Evolutionary conservation across 2,888 invertebrate species (phyloP).

Genomic region (Drosophila rellima): DNA sequence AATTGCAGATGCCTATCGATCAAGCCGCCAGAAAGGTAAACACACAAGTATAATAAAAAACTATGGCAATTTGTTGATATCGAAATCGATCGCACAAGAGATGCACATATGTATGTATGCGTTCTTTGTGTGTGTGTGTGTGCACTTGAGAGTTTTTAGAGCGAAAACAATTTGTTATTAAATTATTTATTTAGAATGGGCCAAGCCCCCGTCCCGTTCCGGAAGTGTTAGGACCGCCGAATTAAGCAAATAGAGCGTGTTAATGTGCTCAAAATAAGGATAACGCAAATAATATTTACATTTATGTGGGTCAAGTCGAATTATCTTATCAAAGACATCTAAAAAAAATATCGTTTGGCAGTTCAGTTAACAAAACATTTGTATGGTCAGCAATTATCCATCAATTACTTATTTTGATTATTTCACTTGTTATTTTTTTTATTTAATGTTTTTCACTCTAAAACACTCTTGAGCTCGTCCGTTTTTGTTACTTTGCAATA

Average conservation of each 20-base stretch:
- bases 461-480: conserved; percentile 78
- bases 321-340: conserved; percentile 15
- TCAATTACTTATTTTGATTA: neutral
- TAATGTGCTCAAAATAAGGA: conserved; percentile 25
- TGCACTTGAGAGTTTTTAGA: conserved; percentile 85
- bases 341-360: neutral
- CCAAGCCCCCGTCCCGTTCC: conserved; percentile 35
- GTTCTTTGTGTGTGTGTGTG: conserved; percentile 17
- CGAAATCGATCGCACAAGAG: conserved; percentile 63
- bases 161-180: conserved; percentile 72
- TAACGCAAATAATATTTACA: conserved; percentile 5
- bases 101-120: neutral
- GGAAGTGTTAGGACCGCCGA: conserved; percentile 54
- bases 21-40: conserved; percentile 91
- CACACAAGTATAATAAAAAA: conserved; percentile 79
- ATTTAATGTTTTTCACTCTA: conserved; percentile 76
- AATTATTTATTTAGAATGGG: conserved; percentile 60
- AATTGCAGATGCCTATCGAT: conserved; percentile 92
- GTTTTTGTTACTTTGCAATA: conserved; percentile 75
- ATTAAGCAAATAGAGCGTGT: conserved; percentile 49
- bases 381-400: neutral
- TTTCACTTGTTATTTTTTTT: neutral
- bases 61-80: conserved; percentile 67
- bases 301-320: conserved; percentile 25
- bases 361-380: neutral